Conservation (phyloP, 2,113 vertebrate genomes). For the Dunckerocampus dactyliophorus region DNA sequence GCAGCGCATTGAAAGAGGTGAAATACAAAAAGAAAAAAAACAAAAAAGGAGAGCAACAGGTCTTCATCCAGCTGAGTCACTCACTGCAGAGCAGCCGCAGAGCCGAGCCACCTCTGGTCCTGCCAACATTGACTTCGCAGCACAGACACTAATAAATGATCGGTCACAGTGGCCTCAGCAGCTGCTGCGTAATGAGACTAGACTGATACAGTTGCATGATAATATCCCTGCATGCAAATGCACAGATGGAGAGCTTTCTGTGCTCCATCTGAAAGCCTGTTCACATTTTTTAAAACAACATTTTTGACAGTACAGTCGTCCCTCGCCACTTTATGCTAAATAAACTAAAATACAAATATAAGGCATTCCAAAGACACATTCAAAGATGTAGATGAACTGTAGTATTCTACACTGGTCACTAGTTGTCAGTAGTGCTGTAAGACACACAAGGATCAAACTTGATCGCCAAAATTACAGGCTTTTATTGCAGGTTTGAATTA, state of each 20-base stretch:
- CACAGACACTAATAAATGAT: conserved; percentile 52
- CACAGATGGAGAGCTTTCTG: neutral
- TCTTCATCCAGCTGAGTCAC: conserved; percentile 54
- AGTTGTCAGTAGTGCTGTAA: no score
- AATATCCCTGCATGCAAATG: conserved; percentile 30
- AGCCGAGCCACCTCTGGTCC: conserved; percentile 39
- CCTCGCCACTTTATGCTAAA: no score
- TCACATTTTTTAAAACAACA: no score
- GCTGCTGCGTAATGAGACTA: conserved; percentile 36
- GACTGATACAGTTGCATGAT: conserved; percentile 23
- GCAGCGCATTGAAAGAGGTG: neutral
- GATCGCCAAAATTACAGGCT: no score
- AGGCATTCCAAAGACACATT: no score
- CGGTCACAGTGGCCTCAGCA: conserved; percentile 33
- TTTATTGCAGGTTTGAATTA: no score
- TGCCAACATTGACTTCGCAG: conserved; percentile 42
- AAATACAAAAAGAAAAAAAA: conserved; percentile 2
- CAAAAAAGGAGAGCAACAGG: neutral
- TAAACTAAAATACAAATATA: neutral
- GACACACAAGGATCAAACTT: no score
- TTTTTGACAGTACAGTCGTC: no score
- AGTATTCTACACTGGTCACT: no score
- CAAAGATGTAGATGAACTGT: no score
- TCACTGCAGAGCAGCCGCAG: conserved; percentile 44
- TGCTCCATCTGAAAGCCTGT: conserved; percentile 4